Evolutionary conservation across 2,888 invertebrate genomes (phyloP), one percentile per base, ranked within the genome.

Genomic region (Mycalesis mineus): DNA sequence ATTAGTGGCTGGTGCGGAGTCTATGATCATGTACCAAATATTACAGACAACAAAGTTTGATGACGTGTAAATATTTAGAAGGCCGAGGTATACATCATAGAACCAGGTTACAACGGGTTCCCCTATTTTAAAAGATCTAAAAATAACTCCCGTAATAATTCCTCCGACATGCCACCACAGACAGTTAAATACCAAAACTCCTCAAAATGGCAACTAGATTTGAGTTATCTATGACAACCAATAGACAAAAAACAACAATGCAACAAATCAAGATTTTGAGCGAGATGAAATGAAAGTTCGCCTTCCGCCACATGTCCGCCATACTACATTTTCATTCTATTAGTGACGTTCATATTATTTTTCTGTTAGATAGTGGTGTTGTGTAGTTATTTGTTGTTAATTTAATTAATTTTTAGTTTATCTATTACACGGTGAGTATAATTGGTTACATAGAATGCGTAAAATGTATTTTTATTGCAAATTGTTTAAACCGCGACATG

Each of bases 251-350:
- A 71, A 72, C 71, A 70, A 74, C 71, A 75, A 71, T 68, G 68
- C 39, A 39, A 40, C 71, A 75, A 71, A 68, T 68, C 39, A 39
- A 40, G 49, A 39, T 15, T 33, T 72, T 71, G 73, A 62, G 61
- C 63, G 74, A 79, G 79, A 77, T 72, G 73, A 75, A 75, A 83
- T 81, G 84, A 84, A 86, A 86, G 86, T 83, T 74, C 77, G 74
- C 76, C 72, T 68, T 69, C 78, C 82, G 82, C 84, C 84, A 86
- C 86, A 88, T 85, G 87, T 88, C 86, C 85, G 86, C 86, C 86
- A 88, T 84, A 78, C 77, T 80, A 80, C 81, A 84, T 81, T 80
- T 81, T 85, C 78, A 80, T 80, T 81, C 78, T 80, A 78, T 71
- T 73, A 83, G 82, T 87, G 88, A 85, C 85, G 82, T 88, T 83